These are phyloP conservation scores for Gopherus evgoodei DNA, from an alignment of 2,113 vertebrate species.

Conservation along the genomic window DNA sequence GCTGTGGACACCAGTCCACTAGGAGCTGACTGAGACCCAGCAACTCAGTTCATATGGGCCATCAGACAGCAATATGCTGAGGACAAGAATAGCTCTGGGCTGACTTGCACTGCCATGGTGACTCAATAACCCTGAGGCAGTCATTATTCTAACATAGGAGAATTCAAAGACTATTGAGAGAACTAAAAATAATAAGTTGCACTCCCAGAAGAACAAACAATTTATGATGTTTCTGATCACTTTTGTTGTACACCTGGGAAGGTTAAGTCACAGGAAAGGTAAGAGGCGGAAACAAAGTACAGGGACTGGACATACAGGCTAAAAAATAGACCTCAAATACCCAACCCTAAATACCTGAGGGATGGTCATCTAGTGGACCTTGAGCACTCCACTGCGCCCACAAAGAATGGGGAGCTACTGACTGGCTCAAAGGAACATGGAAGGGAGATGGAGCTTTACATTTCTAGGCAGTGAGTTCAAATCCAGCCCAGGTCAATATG, in stretches of 20 bases:
- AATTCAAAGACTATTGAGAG: slow-evolving; percentile 47
- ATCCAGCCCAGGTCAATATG: background rate
- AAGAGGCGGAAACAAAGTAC: slow-evolving; percentile 70
- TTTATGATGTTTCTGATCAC: slow-evolving; percentile 56
- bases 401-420: background rate
- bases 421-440: background rate
- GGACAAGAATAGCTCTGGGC: background rate
- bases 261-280: slow-evolving; percentile 66
- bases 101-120: slow-evolving; percentile 5
- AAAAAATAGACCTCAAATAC: background rate
- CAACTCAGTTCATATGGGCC: background rate
- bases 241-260: slow-evolving; percentile 63
- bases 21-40: background rate
- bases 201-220: slow-evolving; percentile 70
- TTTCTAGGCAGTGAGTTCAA: background rate
- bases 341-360: background rate
- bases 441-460: background rate
- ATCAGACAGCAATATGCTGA: background rate
- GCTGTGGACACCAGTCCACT: background rate
- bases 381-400: background rate
- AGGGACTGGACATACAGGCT: slow-evolving; percentile 39
- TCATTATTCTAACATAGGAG: slow-evolving; percentile 65
- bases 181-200: slow-evolving; percentile 58
- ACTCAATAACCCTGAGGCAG: background rate
- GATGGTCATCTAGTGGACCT: background rate